Base-by-base conservation (phyloP, 2,888 invertebrate species). In the Cephonodes hylas region DNA sequence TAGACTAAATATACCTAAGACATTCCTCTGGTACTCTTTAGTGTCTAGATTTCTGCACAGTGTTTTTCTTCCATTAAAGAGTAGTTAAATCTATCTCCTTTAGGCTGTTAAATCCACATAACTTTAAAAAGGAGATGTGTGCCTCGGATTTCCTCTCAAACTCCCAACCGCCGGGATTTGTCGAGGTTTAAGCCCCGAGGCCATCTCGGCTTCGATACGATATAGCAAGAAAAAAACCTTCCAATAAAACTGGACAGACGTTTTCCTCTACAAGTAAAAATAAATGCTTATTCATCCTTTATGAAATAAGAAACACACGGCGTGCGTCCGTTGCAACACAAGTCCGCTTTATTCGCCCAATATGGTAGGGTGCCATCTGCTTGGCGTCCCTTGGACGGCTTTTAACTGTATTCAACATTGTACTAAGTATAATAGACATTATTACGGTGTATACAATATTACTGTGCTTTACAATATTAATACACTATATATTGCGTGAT, bases 321-420 rank as follows among this genome's bases (percentile, higher is more conserved):
- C 65, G 68, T n/a, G n/a, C n/a, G 38, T 38, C 38, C 65, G 67
- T 68, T 61, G 61, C 60, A 46, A 53, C 44, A 44, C 57, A n/a
- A 79, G 64, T n/a, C 61, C 53, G 58, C 62, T 59, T 66, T 61
- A 66, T 65, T 61, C 59, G 57, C 75, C 77, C 66, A 67, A 78
- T 79, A 77, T 70, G 78, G 80, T 34, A 42, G 46, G 60, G 63
- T 63, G 64, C 71, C 75, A 76, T 74, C 70, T 74, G 77, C 70
- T 63, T 74, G 68, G 27, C 79, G 83, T 81, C 82, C 81, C 70
- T 80, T 72, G 80, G 72, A 53, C 53, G 23, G 23, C 46, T 46
- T 27, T 53, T 15, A 8, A 27, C 15, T 18, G 27, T 31, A 18
- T n/a, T 25, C 31, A 15, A 48, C 25, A 27, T 48, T n/a, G 3